Evolutionary conservation across 2,888 invertebrate genomes (phyloP), one percentile per base, ranked within the genome.

Genomic region (Mesorhabditis spiculigera): DNA sequence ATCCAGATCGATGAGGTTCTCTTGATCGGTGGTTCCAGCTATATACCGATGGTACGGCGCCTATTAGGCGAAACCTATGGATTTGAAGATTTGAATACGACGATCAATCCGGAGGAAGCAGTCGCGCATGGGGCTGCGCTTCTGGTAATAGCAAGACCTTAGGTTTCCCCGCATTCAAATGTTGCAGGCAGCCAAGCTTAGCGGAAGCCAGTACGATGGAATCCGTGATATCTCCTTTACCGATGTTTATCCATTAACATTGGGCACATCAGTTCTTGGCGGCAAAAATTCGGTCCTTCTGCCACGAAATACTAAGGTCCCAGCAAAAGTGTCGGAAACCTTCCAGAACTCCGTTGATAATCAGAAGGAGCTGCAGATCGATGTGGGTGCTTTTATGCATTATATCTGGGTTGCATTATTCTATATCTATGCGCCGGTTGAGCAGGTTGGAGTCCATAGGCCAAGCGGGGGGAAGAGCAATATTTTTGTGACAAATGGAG

Each of bases 1-100:
- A 50, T 50, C n/a, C n/a, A 50, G 58, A 50, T 50, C n/a, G 58
- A 50, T 50, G 58, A 50, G 58, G n/a, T 50, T 13, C n/a, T 50
- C 10, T 13, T 50, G 58, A n/a, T 50, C n/a, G 58, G 58, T n/a
- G 58, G 58, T n/a, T 50, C 58, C 8, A 50, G 58, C 58, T 13
- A n/a, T 10, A 50, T 50, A 10, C 58, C 58, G n/a, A 50, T 13
- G 58, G 58, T 50, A n/a, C 58, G 58, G n/a, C 8, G n/a, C 10
- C 8, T 50, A 3, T 50, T 50, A n/a, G n/a, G 58, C 58, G 58
- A 50, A 50, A 10, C n/a, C 58, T 50, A 13, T 10, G 58, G n/a
- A 10, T 13, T 13, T n/a, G 1, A 50, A 1, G 58, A 50, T 10
- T n/a, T 50, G n/a, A 50, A 50, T n/a, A 50, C 58, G n/a, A 13